A percentile compares a stretch with the other conserved stretches of the same genome.
These are phyloP conservation scores for Drosophila sordidapex DNA, from an alignment of 2,888 invertebrate genomes.

Conservation along the genomic window DNA sequence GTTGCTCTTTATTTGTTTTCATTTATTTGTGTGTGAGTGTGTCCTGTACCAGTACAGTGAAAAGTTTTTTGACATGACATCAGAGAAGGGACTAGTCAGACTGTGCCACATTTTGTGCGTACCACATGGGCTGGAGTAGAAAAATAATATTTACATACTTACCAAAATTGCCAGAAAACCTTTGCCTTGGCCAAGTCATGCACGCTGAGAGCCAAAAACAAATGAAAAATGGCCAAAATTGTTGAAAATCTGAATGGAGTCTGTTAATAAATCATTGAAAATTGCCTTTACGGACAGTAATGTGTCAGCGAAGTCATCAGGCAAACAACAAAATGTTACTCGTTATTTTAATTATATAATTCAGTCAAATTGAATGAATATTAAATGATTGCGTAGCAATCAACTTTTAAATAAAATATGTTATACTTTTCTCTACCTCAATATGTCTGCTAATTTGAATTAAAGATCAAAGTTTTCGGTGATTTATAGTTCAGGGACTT, in stretches of 20 bases:
- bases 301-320: slow-evolving; percentile 47
- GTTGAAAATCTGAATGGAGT: slow-evolving; percentile 49
- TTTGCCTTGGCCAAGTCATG: slow-evolving; percentile 32
- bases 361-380: no score
- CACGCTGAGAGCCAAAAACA: slow-evolving; percentile 30
- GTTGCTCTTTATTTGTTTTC: slow-evolving; percentile 38
- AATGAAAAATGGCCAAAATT: slow-evolving; percentile 49
- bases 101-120: slow-evolving; percentile 23
- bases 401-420: not conserved
- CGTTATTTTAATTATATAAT: slow-evolving; percentile 6
- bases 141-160: slow-evolving; percentile 73
- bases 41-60: slow-evolving; percentile 12
- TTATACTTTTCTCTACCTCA: not conserved
- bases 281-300: slow-evolving; percentile 34
- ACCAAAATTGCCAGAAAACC: slow-evolving; percentile 52
- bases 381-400: not conserved
- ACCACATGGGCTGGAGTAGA: slow-evolving; percentile 53
- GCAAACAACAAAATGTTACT: slow-evolving; percentile 16
- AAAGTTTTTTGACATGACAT: slow-evolving; percentile 56
- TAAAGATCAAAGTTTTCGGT: slow-evolving; percentile 28
- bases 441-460: slow-evolving; percentile 16
- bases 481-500: slow-evolving; percentile 29
- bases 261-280: slow-evolving; percentile 51
- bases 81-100: slow-evolving; percentile 19
- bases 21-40: slow-evolving; percentile 18